Conservation (phyloP, 1,140 invertebrate genomes). For the Aphidius ervi region DNA sequence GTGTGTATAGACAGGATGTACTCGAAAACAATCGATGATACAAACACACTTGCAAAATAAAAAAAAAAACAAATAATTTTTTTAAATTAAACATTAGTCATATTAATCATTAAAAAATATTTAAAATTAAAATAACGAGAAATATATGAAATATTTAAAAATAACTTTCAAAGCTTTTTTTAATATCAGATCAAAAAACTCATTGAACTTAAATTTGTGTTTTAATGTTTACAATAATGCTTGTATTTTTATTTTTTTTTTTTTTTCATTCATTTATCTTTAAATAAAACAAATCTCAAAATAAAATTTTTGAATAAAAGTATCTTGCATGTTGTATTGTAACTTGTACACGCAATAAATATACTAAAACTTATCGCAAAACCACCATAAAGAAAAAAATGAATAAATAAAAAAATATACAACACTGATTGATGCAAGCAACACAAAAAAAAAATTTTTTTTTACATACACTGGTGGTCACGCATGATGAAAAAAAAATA, state of each 20-base stretch:
- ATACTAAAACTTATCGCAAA: not conserved
- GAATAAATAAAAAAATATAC: constrained; percentile 5
- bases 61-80: constrained; percentile 12
- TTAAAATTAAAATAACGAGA: no score
- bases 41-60: not conserved
- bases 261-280: constrained; percentile 29
- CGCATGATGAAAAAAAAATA: constrained; percentile 22
- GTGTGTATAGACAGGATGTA: constrained; percentile 20
- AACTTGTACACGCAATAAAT: constrained; percentile 13
- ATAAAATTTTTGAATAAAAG: constrained; percentile 34
- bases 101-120: no score
- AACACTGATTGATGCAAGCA: constrained; percentile 14
- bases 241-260: constrained; percentile 14
- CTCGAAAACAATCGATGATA: constrained; percentile 10
- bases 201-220: constrained; percentile 35
- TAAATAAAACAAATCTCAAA: constrained; percentile 52
- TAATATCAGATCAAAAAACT: constrained; percentile 44
- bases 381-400: constrained; percentile 6
- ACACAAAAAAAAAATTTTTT: constrained; percentile 5
- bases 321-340: constrained; percentile 25
- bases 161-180: constrained; percentile 17
- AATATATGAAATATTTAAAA: constrained; percentile 12
- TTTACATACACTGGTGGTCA: constrained; percentile 20
- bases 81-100: no score
- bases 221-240: constrained; percentile 13